A percentile compares a stretch with the other conserved stretches of the same genome.
Evolutionary conservation across 2,797 vertebrate species (phyloP).

Genomic region (Premnoplex brunnescens): DNA sequence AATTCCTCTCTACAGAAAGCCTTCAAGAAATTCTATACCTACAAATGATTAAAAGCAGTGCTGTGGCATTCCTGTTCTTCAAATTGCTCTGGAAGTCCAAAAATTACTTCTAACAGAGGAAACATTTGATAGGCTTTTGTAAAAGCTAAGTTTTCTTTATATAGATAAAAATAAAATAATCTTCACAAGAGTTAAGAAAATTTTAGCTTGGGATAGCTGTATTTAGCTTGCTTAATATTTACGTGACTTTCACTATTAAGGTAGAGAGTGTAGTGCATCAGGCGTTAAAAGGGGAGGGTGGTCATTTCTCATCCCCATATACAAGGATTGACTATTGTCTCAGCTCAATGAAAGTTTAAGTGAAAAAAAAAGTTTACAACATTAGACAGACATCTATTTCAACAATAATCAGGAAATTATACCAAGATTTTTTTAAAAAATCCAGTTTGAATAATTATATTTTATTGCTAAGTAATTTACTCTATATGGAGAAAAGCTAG

Average conservation of each 20-base stretch:
- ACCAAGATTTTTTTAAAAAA: background rate
- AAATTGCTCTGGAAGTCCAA: background rate
- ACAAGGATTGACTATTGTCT: background rate
- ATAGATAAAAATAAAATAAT: background rate
- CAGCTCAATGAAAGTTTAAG: background rate
- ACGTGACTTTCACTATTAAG: background rate
- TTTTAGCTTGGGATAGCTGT: background rate
- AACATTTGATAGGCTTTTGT: background rate
- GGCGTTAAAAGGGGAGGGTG: background rate
- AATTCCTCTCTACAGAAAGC: background rate
- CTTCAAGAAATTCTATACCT: background rate
- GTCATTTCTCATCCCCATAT: background rate
- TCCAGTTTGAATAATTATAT: background rate
- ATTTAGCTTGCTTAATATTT: background rate
- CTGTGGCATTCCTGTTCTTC: background rate
- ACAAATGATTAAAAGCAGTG: background rate
- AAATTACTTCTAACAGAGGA: background rate
- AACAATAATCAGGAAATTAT: background rate
- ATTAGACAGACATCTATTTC: background rate
- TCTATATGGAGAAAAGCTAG: background rate
- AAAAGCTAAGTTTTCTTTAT: background rate
- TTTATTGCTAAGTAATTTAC: background rate
- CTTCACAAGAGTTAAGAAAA: background rate
- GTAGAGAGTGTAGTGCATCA: background rate
- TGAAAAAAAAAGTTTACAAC: background rate